Percentiles rank a stretch among this genome's conserved stretches.
Conservation (phyloP, 2,113 vertebrate species). For the Irena cyanogastra region DNA sequence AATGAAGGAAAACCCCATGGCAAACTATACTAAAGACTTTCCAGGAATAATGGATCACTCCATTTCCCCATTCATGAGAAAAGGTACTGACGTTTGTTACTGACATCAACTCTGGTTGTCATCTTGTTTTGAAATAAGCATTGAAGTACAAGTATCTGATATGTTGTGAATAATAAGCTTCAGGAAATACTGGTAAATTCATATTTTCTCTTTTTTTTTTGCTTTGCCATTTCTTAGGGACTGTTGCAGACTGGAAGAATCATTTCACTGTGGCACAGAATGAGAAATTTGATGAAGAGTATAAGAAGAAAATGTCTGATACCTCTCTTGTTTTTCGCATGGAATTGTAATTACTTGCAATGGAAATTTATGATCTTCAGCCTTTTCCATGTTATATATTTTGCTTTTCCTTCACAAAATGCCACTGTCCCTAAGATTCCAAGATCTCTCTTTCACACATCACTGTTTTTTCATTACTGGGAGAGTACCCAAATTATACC, state of each 20-base stretch:
- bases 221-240: slow-evolving; percentile 60
- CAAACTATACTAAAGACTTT: slow-evolving; percentile 53
- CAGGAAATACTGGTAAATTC: neutral
- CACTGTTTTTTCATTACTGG: neutral
- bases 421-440: neutral
- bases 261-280: slow-evolving; percentile 84
- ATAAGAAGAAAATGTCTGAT: slow-evolving; percentile 64
- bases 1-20: slow-evolving; percentile 70
- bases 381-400: neutral
- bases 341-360: slow-evolving; percentile 39
- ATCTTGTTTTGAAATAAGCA: neutral
- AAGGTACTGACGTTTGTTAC: slow-evolving; percentile 43
- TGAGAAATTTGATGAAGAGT: slow-evolving; percentile 76
- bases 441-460: neutral
- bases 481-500: neutral
- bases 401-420: neutral
- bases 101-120: neutral
- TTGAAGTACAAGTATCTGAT: neutral
- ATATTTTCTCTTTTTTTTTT: neutral
- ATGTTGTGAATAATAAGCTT: neutral
- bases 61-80: slow-evolving; percentile 69
- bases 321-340: slow-evolving; percentile 57
- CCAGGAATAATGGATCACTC: slow-evolving; percentile 36
- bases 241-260: slow-evolving; percentile 87
- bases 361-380: neutral